These are phyloP conservation scores for Frankliniella intonsa DNA, from an alignment of 2,888 invertebrate species.

Conservation along the genomic window DNA sequence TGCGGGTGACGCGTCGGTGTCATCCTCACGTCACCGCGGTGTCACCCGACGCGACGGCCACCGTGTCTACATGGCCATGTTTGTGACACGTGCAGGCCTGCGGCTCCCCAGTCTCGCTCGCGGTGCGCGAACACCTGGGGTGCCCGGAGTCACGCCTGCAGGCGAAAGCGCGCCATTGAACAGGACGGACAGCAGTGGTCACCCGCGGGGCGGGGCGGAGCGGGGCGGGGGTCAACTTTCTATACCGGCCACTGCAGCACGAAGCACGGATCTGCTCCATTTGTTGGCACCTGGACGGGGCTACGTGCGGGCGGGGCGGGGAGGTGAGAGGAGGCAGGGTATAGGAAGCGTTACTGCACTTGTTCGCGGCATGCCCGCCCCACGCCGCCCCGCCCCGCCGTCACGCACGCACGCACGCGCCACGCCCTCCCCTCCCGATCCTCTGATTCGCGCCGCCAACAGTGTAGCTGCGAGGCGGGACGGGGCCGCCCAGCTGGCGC, in stretches of 20 bases:
- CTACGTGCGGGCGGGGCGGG: background rate
- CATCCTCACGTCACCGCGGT: too few relatives aligned
- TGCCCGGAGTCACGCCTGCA: background rate
- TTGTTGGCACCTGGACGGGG: background rate
- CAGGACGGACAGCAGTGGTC: background rate
- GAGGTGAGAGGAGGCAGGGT: background rate
- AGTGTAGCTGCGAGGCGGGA: background rate
- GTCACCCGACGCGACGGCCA: too few relatives aligned
- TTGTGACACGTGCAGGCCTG: too few relatives aligned
- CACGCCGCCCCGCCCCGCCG: background rate
- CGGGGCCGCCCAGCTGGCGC: background rate
- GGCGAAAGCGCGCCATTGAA: background rate
- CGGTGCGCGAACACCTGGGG: background rate
- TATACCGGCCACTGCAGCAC: background rate
- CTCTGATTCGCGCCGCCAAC: background rate
- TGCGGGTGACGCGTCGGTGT: too few relatives aligned
- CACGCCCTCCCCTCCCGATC: background rate
- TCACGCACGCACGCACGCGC: slow-evolving; percentile 16
- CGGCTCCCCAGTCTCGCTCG: background rate
- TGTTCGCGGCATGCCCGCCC: background rate
- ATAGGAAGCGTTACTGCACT: background rate
- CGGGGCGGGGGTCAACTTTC: slow-evolving; percentile 4
- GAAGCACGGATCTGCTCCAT: background rate
- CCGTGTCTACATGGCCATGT: too few relatives aligned
- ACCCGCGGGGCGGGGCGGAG: background rate